phyloP scores from a whole-genome alignment of 2,797 vertebrate species.

The Acanthornis magna region DNA sequence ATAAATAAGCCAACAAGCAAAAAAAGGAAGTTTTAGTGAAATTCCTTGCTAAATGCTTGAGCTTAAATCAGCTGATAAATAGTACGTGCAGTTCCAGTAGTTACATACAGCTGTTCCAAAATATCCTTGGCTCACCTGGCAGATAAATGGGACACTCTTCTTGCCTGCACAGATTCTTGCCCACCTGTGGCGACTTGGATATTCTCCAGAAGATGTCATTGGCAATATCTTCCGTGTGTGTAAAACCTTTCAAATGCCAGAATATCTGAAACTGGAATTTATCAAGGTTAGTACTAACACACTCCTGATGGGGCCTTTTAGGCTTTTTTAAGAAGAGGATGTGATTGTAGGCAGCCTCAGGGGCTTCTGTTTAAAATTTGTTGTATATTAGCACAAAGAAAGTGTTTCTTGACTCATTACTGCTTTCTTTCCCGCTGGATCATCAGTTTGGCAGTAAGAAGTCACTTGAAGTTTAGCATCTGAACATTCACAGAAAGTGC shows the following conservation, averaged over 20 bases:
- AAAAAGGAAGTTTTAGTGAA: background rate
- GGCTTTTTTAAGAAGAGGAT: background rate
- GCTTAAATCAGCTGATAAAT: background rate
- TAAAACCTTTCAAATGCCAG: constrained; percentile 95
- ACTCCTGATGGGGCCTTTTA: background rate
- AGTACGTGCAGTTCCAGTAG: background rate
- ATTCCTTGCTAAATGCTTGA: background rate
- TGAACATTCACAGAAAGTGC: background rate
- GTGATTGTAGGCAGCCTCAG: background rate
- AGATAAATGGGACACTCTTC: background rate
- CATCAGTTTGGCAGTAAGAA: background rate
- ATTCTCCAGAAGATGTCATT: constrained; percentile 95
- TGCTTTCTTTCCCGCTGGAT: background rate
- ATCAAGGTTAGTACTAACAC: constrained; percentile 85
- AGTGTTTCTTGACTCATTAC: background rate
- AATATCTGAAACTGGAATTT: constrained; percentile 96
- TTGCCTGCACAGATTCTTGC: constrained; percentile 83
- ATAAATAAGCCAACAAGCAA: background rate
- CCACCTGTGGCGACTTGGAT: constrained; percentile 93
- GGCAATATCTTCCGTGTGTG: constrained; percentile 97
- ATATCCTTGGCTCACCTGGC: background rate
- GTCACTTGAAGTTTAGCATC: background rate
- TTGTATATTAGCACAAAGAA: background rate
- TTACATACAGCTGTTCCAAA: background rate
- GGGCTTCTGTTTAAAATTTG: background rate